Conservation (phyloP, 1,140 invertebrate genomes). For the Drosophila guanche region DNA sequence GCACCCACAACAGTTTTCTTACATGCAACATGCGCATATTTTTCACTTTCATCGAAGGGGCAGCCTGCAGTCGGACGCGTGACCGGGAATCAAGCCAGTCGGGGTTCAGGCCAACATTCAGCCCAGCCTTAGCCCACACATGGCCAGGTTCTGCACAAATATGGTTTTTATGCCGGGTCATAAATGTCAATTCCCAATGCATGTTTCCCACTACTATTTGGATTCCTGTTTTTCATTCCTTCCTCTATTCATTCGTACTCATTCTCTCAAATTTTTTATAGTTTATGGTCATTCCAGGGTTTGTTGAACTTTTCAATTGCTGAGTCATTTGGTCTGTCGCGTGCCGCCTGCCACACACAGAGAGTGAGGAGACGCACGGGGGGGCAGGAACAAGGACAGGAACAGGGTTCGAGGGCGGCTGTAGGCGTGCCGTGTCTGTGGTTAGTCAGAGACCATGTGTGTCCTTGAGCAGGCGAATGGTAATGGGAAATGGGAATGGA, state of each 20-base stretch:
- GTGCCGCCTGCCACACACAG: conserved; percentile 24
- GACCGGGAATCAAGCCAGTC: conserved; percentile 11
- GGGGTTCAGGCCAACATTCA: conserved; percentile 19
- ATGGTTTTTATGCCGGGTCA: conserved; percentile 51
- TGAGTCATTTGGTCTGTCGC: conserved; percentile 61
- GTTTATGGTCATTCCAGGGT: conserved; percentile 58
- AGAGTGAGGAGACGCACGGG: background rate
- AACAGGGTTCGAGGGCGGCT: conserved; percentile 19
- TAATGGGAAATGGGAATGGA: conserved; percentile 5
- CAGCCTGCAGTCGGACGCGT: conserved; percentile 22
- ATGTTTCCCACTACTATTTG: conserved; percentile 67
- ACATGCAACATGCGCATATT: conserved; percentile 27
- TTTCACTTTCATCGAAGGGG: conserved; percentile 47
- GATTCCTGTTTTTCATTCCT: conserved; percentile 33
- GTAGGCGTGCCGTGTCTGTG: conserved; percentile 37
- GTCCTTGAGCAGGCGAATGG: conserved; percentile 34
- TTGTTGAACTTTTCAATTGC: conserved; percentile 69
- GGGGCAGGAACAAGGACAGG: background rate
- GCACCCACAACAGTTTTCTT: too few species aligned
- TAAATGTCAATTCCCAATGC: conserved; percentile 75
- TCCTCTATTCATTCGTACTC: conserved; percentile 9
- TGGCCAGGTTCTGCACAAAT: conserved; percentile 44
- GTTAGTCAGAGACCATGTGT: conserved; percentile 47
- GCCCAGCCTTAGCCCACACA: conserved; percentile 13
- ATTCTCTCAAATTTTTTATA: conserved; percentile 42